phyloP scores from a whole-genome alignment of 2,113 vertebrate species.

The Turnix velox region DNA sequence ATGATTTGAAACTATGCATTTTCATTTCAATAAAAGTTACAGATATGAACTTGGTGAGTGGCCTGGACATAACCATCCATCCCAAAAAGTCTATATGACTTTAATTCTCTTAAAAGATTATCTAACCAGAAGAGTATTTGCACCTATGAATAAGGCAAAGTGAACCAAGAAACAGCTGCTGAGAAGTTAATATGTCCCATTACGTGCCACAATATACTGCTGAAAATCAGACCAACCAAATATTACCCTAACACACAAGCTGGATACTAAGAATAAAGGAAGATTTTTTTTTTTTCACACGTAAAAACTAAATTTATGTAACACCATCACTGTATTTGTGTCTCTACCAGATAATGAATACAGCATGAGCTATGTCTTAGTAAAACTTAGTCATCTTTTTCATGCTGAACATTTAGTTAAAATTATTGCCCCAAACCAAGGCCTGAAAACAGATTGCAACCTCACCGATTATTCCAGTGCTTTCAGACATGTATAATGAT shows the following conservation, averaged over 20 bases:
- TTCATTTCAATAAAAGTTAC: constrained; percentile 1
- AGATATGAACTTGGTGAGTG: neutral
- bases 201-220: neutral
- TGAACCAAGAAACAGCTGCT: constrained; percentile 38
- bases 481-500: constrained; percentile 1
- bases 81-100: constrained; percentile 20
- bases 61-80: neutral
- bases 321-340: neutral
- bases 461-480: neutral
- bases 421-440: neutral
- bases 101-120: constrained; percentile 47
- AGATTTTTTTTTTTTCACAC: neutral
- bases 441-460: neutral
- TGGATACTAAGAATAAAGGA: neutral
- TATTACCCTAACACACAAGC: neutral
- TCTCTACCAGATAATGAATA: neutral
- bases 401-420: neutral
- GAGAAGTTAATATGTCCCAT: constrained; percentile 35
- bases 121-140: constrained; percentile 31
- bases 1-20: neutral
- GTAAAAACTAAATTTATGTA: neutral
- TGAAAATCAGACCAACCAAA: neutral
- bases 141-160: constrained; percentile 23
- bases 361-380: neutral
- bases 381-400: neutral